Base-by-base conservation (phyloP, 2,888 invertebrate species). In the Branchinecta sandiegonensis region DNA sequence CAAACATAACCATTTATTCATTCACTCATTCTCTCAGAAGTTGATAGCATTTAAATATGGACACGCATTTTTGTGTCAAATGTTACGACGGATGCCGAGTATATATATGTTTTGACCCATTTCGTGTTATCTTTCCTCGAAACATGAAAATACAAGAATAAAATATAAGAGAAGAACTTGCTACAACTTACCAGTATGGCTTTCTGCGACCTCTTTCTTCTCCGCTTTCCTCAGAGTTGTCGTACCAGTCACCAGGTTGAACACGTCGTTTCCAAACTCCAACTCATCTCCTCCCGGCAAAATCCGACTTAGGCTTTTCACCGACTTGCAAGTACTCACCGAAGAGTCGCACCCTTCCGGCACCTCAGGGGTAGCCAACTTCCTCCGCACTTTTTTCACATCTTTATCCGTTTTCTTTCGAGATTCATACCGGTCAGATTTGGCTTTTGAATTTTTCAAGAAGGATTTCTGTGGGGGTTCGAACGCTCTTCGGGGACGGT, bases 181-280 rank as follows among this genome's bases (percentile, higher is more conserved):
- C 37, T 37, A 37, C 37, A 37, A 37, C 37, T 37, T 37, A 37
- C 37, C 37, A 37, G 37, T 37, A 37, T 37, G 2, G 37, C 37
- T 37, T 37, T 37, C 37, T 37, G 37, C 4, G 37, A 37, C 37
- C 37, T 56, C 23, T 56, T 56, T 56, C n/a, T 17, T 56, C 23
- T 23, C 63, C 2, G 63, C n/a, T 23, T 56, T 56, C 10, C 23
- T 56, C 63, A 69, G 46, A 8, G 72, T 70, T 56, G 71, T 71
- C 10, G 71, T 70, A 48, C 72, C 72, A 46, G 72, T 72, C n/a
- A 68, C 66, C 67, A 70, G 71, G 63, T 72, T 72, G 56, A 71
- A 72, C n/a, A 72, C 66, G 11, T 71, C 70, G 66, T 72, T 72
- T 23, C 72, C 68, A 6, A 67, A 70, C 17, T 70, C 70, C 64